phyloP scores from a whole-genome alignment of 2,888 invertebrate genomes.

The Euspilapteryx auroguttella region DNA sequence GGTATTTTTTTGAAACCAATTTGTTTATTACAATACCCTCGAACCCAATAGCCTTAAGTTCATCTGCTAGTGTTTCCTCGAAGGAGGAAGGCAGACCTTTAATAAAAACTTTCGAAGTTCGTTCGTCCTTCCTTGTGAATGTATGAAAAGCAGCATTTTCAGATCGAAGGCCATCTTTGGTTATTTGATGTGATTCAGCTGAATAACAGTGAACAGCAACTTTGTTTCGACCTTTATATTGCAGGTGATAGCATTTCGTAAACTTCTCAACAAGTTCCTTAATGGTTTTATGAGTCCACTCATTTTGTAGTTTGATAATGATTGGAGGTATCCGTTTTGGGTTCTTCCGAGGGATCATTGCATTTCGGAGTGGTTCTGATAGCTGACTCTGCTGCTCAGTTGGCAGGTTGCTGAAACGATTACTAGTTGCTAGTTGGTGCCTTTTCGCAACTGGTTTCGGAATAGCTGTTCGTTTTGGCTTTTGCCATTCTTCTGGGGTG shows the following conservation, averaged over 20 bases:
- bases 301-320: background rate
- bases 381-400: background rate
- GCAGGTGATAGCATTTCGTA: background rate
- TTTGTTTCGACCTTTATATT: background rate
- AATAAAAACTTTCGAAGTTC: background rate
- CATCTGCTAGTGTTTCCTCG: background rate
- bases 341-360: background rate
- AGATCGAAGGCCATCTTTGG: background rate
- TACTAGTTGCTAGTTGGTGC: background rate
- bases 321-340: background rate
- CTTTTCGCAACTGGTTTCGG: background rate
- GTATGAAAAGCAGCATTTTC: background rate
- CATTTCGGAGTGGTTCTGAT: background rate
- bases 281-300: background rate
- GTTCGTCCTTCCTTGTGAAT: constrained; percentile 1
- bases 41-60: background rate
- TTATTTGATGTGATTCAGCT: background rate
- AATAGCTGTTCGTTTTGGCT: background rate
- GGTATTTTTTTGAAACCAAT: too few species aligned
- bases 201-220: constrained; percentile 1
- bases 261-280: background rate
- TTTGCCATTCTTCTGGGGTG: background rate
- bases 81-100: background rate
- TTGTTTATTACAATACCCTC: too few species aligned
- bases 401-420: constrained; percentile 1